Base-by-base conservation (phyloP, 2,797 vertebrate species). In the Trichosurus vulpecula region DNA sequence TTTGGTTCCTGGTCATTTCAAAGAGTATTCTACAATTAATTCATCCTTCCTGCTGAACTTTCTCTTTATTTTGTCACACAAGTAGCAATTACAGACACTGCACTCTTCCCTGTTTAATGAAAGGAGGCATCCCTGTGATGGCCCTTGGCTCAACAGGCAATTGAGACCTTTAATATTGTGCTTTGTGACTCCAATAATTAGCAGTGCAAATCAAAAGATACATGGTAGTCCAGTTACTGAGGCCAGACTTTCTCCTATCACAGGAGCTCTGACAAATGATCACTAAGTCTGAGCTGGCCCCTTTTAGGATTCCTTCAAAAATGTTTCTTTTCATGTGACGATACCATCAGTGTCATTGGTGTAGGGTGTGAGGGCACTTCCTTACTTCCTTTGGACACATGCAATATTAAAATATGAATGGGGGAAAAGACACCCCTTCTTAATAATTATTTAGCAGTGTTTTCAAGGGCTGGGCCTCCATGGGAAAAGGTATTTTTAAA, bases 101-200 rank as follows among this genome's bases (percentile, higher is more conserved):
- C 93, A 97, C 96, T 96, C 94, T 96, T 98, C 94, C 94, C 97
- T 90, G 96, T 98, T 97, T 97, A 98, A 96, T 98, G 97, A 94
- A 96, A 98, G 55, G 91, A 95, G 96, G 92, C 93, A 96, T 98
- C 96, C n/a, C 97, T 95, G 91, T 96, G 97, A 95, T 93, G 94
- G 94, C 92, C 95, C 92, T 97, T 98, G 95, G 92, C 94, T 94
- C 96, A 92, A 92, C 93, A 74, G 94, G 96, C 94, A 94, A 52
- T 95, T 57, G 96, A 93, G 97, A 90, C 93, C 94, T 22, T 55
- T 97, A 98, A 94, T 96, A 97, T 98, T 98, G 91, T 94, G 95
- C 55, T 96, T 95, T 98, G 97, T 98, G 96, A 94, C 94, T 96
- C 10, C 93, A 95, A 25, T 97, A 97, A 98, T 98, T 96, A 98